phyloP scores from a whole-genome alignment of 2,797 vertebrate genomes.

The Pangasius krempfi region DNA sequence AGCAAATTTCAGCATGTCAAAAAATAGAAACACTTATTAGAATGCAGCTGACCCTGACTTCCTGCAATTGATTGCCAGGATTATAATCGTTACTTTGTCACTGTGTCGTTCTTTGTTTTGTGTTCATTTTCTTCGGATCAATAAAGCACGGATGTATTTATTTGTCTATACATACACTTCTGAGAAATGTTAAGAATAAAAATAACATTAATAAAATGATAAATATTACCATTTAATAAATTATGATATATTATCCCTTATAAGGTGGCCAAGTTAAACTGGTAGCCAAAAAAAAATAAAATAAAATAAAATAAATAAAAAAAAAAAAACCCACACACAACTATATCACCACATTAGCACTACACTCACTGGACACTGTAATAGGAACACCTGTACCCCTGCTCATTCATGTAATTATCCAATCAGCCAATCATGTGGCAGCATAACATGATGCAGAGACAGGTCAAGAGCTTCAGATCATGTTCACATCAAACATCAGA shows the following conservation, averaged over 20 bases:
- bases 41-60: neutral
- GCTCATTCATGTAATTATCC: neutral
- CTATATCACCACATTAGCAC: neutral
- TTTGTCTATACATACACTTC: neutral
- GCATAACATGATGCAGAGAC: neutral
- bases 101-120: neutral
- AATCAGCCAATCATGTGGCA: neutral
- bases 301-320: too few relatives aligned
- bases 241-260: too few relatives aligned
- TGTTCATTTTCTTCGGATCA: too few relatives aligned
- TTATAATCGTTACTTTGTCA: neutral
- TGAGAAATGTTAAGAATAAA: neutral
- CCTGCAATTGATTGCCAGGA: neutral
- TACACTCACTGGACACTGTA: neutral
- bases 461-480: neutral
- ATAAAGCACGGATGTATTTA: neutral
- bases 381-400: neutral
- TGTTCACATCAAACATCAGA: neutral
- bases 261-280: too few relatives aligned
- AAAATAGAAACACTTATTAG: neutral
- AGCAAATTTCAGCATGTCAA: neutral
- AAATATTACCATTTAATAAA: neutral
- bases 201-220: too few relatives aligned
- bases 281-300: too few relatives aligned
- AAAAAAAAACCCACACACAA: too few relatives aligned